These are phyloP conservation scores for Trachurus trachurus DNA, from an alignment of 2,797 vertebrate genomes.

Conservation along the genomic window DNA sequence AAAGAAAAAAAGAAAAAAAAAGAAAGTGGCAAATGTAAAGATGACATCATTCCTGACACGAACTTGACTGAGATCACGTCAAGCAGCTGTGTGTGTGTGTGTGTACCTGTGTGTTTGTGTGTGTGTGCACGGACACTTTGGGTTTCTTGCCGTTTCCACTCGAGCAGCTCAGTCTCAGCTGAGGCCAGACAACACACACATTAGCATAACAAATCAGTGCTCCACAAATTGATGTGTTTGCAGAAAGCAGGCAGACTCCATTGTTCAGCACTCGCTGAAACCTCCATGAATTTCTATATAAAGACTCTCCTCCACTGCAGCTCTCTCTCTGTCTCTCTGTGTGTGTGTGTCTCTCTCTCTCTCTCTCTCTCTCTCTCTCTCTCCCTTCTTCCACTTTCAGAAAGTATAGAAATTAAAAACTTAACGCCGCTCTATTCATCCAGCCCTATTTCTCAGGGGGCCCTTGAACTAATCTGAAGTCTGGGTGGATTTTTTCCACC, in stretches of 20 bases:
- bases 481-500: conserved; percentile 69
- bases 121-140: conserved; percentile 13
- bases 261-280: conserved; percentile 39
- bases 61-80: conserved; percentile 6
- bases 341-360: conserved; percentile 34
- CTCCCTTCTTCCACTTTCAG: conserved; percentile 35
- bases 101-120: background rate
- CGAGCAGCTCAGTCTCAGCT: conserved; percentile 33
- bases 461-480: conserved; percentile 77
- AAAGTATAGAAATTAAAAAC: conserved; percentile 74
- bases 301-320: conserved; percentile 30
- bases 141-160: conserved; percentile 33
- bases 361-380: conserved; percentile 33
- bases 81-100: background rate
- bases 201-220: conserved; percentile 58
- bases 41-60: conserved; percentile 36
- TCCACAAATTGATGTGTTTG: conserved; percentile 54
- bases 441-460: conserved; percentile 69
- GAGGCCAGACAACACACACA: conserved; percentile 49
- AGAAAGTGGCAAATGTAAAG: conserved; percentile 20
- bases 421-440: conserved; percentile 69
- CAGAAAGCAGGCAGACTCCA: conserved; percentile 31
- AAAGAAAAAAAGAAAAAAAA: no score
- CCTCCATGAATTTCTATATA: conserved; percentile 55
- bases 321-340: conserved; percentile 23